Evolutionary conservation across 2,888 invertebrate genomes (phyloP).

Genomic region (Acrobasis repandana): DNA sequence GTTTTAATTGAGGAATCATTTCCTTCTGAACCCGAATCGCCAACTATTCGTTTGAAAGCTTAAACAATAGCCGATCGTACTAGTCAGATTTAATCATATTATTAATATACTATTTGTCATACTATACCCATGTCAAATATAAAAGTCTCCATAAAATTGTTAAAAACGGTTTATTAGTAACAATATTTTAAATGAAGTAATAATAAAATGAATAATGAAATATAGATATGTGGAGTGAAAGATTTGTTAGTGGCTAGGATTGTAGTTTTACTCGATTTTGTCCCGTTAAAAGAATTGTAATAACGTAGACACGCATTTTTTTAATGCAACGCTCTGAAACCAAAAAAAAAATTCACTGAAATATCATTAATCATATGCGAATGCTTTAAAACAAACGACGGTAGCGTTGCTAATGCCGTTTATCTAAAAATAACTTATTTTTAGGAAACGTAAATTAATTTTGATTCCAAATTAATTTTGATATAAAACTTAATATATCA

Average conservation of each 20-base stretch:
- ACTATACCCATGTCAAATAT: conserved; percentile 46
- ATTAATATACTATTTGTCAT: conserved; percentile 31
- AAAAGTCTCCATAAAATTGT: conserved; percentile 43
- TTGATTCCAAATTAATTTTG: conserved; percentile 13
- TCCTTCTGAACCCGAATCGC: conserved; percentile 14
- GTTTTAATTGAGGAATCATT: conserved; percentile 7
- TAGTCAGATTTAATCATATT: conserved; percentile 33
- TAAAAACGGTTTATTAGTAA: conserved; percentile 47
- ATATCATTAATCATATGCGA: conserved; percentile 4
- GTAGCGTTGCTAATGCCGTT: background rate
- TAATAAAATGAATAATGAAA: conserved; percentile 33
- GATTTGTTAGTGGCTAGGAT: conserved; percentile 48
- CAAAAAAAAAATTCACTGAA: conserved; percentile 6
- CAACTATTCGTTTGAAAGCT: conserved; percentile 33
- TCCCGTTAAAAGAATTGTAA: conserved; percentile 37
- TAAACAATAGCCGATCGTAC: conserved; percentile 35
- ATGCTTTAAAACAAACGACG: conserved; percentile 11
- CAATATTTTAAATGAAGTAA: conserved; percentile 40
- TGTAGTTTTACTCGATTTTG: conserved; percentile 42
- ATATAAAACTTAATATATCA: conserved; percentile 12
- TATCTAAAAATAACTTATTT: conserved; percentile 4
- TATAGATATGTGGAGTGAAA: conserved; percentile 40
- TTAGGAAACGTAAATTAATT: conserved; percentile 10
- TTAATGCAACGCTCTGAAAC: conserved; percentile 20
- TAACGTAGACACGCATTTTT: conserved; percentile 36